phyloP scores from a whole-genome alignment of 2,797 vertebrate species.

The Hylomyscus alleni region DNA sequence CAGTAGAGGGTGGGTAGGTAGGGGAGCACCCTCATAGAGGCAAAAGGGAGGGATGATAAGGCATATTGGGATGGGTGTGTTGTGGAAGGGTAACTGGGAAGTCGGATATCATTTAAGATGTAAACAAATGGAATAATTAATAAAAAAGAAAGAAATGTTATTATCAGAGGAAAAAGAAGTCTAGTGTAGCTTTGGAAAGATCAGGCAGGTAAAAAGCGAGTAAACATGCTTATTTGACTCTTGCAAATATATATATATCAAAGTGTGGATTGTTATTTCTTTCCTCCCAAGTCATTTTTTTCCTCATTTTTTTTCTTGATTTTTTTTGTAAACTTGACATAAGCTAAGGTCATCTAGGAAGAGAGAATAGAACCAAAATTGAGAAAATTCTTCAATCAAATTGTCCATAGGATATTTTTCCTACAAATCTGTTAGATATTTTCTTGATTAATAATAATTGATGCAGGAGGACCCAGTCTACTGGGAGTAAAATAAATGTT shows the following conservation, averaged over 20 bases:
- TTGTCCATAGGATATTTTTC: background rate
- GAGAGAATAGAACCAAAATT: background rate
- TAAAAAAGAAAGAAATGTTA: background rate
- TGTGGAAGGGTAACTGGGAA: too few relatives aligned
- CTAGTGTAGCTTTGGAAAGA: background rate
- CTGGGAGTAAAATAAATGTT: background rate
- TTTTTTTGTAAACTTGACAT: background rate
- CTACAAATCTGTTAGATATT: background rate
- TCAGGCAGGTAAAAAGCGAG: background rate
- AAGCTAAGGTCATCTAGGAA: background rate
- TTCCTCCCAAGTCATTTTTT: too few relatives aligned
- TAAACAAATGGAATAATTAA: too few relatives aligned
- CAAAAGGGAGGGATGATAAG: too few relatives aligned
- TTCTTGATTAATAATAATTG: background rate
- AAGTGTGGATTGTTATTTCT: too few relatives aligned
- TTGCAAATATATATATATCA: too few relatives aligned
- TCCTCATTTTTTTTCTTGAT: background rate
- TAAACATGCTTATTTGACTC: background rate
- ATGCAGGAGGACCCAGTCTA: background rate
- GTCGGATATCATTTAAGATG: too few relatives aligned
- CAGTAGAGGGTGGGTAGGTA: too few relatives aligned
- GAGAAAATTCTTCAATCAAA: background rate
- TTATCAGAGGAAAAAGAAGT: background rate
- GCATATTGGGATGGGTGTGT: too few relatives aligned
- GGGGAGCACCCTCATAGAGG: too few relatives aligned